Base-by-base conservation (phyloP, 1,140 invertebrate genomes). In the Cydia strobilella region DNA sequence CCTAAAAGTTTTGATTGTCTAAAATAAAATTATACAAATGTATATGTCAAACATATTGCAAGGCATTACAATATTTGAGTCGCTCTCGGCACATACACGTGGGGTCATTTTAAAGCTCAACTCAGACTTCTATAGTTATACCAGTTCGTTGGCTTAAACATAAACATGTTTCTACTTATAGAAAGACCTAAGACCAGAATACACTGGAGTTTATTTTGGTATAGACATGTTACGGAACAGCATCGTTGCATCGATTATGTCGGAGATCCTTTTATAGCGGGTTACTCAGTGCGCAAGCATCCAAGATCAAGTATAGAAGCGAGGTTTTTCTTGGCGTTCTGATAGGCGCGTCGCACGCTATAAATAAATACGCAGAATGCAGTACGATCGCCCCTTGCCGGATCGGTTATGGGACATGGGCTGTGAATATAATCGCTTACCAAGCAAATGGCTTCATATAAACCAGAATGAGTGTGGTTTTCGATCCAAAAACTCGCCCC, bases 321-420 rank as follows among this genome's bases (percentile, higher is more conserved):
- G 2, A 35, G 42, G 74, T 75, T 75, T 75, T 75, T 75, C 74
- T 75, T 54, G 45, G 65, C 74, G 48, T 75, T 74, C 62, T 63
- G 65, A 69, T 74, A 18, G 74, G 27, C 59, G 74, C 65, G 74
- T 63, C 74, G 65, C 65, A 45, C 74, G 74, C 74, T 75, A 75
- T 51, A 75, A 75, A 75, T 75, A 75, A 48, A 69, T 39, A 31
- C 45, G 59, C 48, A 69, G 74, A 71, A 35, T 54, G 73, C 73
- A 75, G 74, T 62, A 69, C n/a, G 31, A 18, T 45, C 54, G 65
- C 65, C 48, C 51, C 62, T 48, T 31, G 65, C 65, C n/a, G 31
- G 65, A 31, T 69, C 65, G 65, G 27, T 69, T 69, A 69, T 69
- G 65, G 65, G 65, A 69, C 31, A 69, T n/a, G 31, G 65, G 48